Percentiles rank a stretch among this genome's conserved stretches.
phyloP scores from a whole-genome alignment of 1,140 invertebrate genomes.

The Bactericera cockerelli region DNA sequence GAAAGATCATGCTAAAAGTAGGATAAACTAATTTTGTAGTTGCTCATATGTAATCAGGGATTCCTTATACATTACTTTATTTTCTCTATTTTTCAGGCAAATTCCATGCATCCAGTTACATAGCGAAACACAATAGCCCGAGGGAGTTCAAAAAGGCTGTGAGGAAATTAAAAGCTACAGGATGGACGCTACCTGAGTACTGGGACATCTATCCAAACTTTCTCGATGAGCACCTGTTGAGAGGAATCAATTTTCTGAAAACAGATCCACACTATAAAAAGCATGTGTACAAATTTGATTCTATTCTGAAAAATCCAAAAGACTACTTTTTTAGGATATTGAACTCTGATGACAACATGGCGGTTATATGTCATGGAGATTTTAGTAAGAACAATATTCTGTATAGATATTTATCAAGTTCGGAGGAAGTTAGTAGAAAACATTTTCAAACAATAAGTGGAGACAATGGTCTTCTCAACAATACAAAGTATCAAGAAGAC shows the following conservation, averaged over 20 bases:
- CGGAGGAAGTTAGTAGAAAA: too few species aligned
- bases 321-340: neutral
- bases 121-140: constrained; percentile 22
- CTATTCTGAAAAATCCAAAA: neutral
- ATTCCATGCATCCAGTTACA: constrained; percentile 27
- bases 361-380: constrained; percentile 34
- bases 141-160: constrained; percentile 13
- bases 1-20: too few species aligned
- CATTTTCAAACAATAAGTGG: too few species aligned
- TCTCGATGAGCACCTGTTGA: neutral
- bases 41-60: neutral
- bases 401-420: constrained; percentile 31
- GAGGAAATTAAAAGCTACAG: neutral
- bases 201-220: constrained; percentile 1
- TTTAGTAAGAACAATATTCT: constrained; percentile 38
- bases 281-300: neutral
- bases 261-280: neutral
- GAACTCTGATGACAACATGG: constrained; percentile 25
- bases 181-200: neutral
- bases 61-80: neutral
- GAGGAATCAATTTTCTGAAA: neutral
- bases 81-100: neutral
- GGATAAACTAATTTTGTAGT: too few species aligned
- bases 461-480: too few species aligned
- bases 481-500: too few species aligned